Conservation (phyloP, 2,888 invertebrate species). For the Adela reaumurella region DNA sequence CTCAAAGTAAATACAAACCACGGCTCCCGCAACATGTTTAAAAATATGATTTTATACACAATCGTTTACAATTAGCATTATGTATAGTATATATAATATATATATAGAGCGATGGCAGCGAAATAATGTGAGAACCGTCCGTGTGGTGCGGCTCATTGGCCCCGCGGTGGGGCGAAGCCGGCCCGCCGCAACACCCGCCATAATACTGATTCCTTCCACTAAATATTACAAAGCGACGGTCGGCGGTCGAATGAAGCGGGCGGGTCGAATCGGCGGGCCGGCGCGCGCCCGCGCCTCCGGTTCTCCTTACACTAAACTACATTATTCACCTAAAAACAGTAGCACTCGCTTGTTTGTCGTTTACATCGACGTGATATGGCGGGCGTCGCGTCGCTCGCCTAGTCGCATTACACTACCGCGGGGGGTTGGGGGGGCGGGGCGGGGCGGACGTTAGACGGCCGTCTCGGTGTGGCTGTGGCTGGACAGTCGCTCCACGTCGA, state of each 20-base stretch:
- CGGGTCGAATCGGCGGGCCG: conserved; percentile 10
- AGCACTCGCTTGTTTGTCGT: background rate
- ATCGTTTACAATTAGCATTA: conserved; percentile 17
- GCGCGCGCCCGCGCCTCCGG: conserved; percentile 9
- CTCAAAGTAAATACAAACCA: background rate
- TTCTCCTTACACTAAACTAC: background rate
- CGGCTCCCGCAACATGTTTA: conserved; percentile 14
- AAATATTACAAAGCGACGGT: conserved; percentile 17
- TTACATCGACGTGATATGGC: too few species aligned
- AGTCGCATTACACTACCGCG: too few species aligned
- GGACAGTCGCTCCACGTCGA: conserved; percentile 89
- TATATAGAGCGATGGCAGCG: conserved; percentile 34
- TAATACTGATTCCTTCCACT: conserved; percentile 17
- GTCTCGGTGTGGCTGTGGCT: conserved; percentile 94
- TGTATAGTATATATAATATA: conserved; percentile 20
- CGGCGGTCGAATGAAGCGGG: conserved; percentile 5
- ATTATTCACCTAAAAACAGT: background rate
- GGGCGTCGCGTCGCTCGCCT: background rate
- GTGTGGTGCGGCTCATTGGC: background rate
- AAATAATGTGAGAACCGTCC: conserved; percentile 21
- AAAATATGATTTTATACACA: conserved; percentile 41
- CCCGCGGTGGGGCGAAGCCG: conserved; percentile 12
- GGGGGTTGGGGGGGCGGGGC: conserved; percentile 8
- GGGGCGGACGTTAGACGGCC: conserved; percentile 65
- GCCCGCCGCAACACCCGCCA: conserved; percentile 17